phyloP scores from a whole-genome alignment of 92 coral and sea anemone species.

The Epizoanthus stellaris region DNA sequence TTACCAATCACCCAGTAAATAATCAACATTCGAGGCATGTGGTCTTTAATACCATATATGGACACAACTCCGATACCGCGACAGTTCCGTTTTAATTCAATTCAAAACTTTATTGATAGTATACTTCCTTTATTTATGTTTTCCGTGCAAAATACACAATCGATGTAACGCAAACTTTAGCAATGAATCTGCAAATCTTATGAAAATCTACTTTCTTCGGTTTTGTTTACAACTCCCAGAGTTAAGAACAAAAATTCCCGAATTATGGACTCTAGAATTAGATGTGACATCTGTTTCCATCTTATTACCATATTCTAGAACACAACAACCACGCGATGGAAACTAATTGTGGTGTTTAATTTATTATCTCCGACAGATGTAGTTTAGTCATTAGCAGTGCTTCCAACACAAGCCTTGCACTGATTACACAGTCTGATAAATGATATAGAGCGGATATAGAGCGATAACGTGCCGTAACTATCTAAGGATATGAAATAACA shows the following conservation, averaged over 20 bases:
- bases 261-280: neutral
- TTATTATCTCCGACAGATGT: neutral
- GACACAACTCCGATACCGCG: neutral
- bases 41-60: conserved; percentile 5
- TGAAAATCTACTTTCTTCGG: neutral
- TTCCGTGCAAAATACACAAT: neutral
- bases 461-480: neutral
- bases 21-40: neutral
- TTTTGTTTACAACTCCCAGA: neutral
- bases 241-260: neutral
- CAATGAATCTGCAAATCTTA: neutral
- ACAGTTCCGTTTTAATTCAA: neutral
- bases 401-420: neutral
- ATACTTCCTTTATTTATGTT: too few relatives aligned
- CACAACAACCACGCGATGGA: conserved; percentile 27
- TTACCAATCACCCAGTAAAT: neutral
- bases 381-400: neutral
- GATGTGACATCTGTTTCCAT: conserved; percentile 15
- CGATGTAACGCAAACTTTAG: neutral
- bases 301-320: conserved; percentile 31
- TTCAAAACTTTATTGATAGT: neutral
- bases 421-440: neutral
- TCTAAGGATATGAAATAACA: neutral
- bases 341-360: neutral
- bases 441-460: neutral